These are phyloP conservation scores for Mastomys coucha DNA, from an alignment of 2,113 vertebrate genomes.

Conservation along the genomic window DNA sequence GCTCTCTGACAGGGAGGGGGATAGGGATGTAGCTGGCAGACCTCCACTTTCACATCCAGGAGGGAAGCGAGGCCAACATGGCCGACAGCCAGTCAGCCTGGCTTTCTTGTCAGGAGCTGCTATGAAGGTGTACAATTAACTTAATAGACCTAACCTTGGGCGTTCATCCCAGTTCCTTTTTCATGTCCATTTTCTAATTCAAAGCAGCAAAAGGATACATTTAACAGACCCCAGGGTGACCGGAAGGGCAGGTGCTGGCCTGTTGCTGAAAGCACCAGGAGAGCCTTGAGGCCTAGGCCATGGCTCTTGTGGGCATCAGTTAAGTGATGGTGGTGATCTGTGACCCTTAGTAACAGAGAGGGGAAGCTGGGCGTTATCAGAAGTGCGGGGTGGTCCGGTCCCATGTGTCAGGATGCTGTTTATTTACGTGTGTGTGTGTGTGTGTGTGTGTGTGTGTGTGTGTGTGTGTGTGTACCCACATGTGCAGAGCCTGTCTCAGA, in stretches of 20 bases:
- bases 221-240: not conserved
- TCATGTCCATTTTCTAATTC: not conserved
- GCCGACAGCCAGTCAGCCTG: fast-evolving
- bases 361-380: too few relatives aligned
- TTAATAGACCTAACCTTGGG: not conserved
- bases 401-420: not conserved
- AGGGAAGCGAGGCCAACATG: not conserved
- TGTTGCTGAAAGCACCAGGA: not conserved
- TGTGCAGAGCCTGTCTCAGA: not conserved
- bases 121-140: not conserved
- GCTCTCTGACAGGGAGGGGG: not conserved
- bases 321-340: not conserved
- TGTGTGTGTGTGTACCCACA: fast-evolving
- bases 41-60: not conserved
- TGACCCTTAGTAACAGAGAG: not conserved
- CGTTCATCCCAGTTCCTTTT: not conserved
- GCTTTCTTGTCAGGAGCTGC: too few relatives aligned
- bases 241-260: not conserved
- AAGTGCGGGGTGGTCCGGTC: not conserved
- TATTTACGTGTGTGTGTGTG: not conserved
- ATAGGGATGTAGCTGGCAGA: not conserved
- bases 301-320: fast-evolving
- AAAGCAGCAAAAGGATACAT: not conserved
- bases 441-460: not conserved
- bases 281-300: not conserved